These are phyloP conservation scores for Tineola bisselliella DNA, from an alignment of 2,888 invertebrate genomes.

Conservation along the genomic window DNA sequence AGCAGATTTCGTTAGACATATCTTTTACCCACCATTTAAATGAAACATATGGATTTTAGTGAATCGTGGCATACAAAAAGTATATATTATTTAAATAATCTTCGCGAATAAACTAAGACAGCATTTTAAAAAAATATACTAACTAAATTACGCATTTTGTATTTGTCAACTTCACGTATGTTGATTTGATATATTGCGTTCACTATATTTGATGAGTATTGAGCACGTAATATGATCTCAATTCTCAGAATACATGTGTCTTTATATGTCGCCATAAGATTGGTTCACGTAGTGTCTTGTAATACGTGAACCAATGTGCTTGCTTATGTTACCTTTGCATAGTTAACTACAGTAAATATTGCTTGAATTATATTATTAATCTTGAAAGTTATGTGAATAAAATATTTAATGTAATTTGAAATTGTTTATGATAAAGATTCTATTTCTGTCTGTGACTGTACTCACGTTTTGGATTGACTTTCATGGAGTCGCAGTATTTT, in stretches of 20 bases:
- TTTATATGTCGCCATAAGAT: conserved; percentile 27
- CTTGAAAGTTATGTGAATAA: not conserved
- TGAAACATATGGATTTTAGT: no score
- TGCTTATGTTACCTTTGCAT: conserved; percentile 27
- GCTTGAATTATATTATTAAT: not conserved
- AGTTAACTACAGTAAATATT: conserved; percentile 17
- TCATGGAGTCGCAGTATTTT: conserved; percentile 41
- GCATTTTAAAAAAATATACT: no score
- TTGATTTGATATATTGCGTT: not conserved
- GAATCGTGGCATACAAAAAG: no score
- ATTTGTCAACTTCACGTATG: conserved; percentile 3
- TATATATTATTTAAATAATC: no score
- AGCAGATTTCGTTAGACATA: no score
- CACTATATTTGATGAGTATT: not conserved
- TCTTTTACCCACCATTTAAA: no score
- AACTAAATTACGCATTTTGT: no score
- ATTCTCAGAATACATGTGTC: not conserved
- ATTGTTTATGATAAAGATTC: not conserved
- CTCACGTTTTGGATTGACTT: conserved; percentile 61
- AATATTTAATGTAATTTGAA: not conserved
- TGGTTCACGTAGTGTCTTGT: conserved; percentile 49
- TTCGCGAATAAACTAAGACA: no score
- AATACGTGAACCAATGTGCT: conserved; percentile 21
- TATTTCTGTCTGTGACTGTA: conserved; percentile 28
- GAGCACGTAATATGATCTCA: not conserved